Conservation (phyloP, 2,888 invertebrate genomes). For the Spisula subtruncata region DNA sequence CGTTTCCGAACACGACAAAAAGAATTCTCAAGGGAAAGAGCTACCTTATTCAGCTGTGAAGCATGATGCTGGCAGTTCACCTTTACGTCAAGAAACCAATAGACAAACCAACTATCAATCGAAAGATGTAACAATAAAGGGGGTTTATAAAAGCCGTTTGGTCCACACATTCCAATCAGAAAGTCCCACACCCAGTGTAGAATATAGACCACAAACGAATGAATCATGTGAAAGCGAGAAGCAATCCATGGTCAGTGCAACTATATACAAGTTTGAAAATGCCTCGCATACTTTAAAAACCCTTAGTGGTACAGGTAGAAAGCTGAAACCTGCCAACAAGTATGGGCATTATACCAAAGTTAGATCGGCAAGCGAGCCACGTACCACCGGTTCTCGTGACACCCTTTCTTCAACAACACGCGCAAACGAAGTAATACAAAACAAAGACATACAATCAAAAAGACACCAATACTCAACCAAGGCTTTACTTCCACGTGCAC, state of each 20-base stretch:
- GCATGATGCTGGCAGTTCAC: constrained; percentile 6
- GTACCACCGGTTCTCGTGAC: neutral
- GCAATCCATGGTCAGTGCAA: constrained; percentile 32
- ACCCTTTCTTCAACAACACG: neutral
- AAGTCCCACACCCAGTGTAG: neutral
- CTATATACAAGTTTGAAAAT: constrained; percentile 44
- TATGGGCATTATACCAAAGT: neutral
- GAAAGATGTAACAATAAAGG: neutral
- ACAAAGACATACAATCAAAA: neutral
- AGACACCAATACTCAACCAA: neutral
- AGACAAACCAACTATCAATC: neutral
- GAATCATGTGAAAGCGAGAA: neutral
- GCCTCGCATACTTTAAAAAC: neutral
- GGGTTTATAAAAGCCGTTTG: constrained; percentile 14
- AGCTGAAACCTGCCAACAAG: constrained; percentile 7
- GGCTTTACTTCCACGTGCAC: constrained; percentile 6
- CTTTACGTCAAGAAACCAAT: neutral
- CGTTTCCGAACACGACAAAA: neutral
- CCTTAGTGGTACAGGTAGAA: neutral
- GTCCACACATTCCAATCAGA: neutral
- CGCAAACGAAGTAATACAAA: too few relatives aligned
- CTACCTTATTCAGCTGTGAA: neutral
- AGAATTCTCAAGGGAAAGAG: neutral
- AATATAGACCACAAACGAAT: neutral
- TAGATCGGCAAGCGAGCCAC: constrained; percentile 29